Evolutionary conservation across 2,888 invertebrate species (phyloP).

Genomic region (Arge pagana): DNA sequence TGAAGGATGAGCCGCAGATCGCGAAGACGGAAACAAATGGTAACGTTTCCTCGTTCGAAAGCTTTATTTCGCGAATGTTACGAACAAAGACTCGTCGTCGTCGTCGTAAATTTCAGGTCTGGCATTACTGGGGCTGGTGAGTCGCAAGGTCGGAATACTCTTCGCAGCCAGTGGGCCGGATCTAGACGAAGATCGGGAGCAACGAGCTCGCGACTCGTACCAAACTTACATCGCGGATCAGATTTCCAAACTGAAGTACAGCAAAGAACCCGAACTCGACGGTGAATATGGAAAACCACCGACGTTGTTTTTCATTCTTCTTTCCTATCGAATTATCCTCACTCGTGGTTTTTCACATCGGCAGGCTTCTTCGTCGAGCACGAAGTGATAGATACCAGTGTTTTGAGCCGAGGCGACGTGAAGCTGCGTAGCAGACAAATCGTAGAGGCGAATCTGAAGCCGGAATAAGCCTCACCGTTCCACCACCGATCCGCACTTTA

Average conservation of each 20-base stretch:
- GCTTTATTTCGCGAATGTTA: conserved; percentile 13
- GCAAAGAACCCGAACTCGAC: conserved; percentile 36
- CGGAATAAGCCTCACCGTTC: too few species aligned
- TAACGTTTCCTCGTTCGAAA: conserved; percentile 19
- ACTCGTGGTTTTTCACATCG: conserved; percentile 51
- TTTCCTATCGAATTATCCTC: not conserved
- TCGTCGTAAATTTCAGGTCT: conserved; percentile 36
- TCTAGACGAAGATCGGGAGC: conserved; percentile 39
- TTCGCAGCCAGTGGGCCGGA: conserved; percentile 43
- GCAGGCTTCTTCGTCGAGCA: conserved; percentile 54
- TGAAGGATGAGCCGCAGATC: conserved; percentile 23
- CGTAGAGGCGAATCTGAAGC: conserved; percentile 57
- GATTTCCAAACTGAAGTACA: conserved; percentile 37
- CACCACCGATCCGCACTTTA: too few species aligned
- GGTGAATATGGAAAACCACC: conserved; percentile 37
- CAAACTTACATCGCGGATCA: conserved; percentile 47
- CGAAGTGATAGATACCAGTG: conserved; percentile 62
- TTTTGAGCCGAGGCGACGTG: conserved; percentile 61
- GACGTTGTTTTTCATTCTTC: too few species aligned
- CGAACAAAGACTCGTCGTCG: not conserved
- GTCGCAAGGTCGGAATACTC: conserved; percentile 39
- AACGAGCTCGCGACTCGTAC: conserved; percentile 45
- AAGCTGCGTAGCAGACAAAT: conserved; percentile 63
- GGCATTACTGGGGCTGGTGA: conserved; percentile 40
- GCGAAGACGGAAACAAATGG: conserved; percentile 38